phyloP scores from a whole-genome alignment of 2,797 vertebrate genomes.

The Mormyrops boulengeri region DNA sequence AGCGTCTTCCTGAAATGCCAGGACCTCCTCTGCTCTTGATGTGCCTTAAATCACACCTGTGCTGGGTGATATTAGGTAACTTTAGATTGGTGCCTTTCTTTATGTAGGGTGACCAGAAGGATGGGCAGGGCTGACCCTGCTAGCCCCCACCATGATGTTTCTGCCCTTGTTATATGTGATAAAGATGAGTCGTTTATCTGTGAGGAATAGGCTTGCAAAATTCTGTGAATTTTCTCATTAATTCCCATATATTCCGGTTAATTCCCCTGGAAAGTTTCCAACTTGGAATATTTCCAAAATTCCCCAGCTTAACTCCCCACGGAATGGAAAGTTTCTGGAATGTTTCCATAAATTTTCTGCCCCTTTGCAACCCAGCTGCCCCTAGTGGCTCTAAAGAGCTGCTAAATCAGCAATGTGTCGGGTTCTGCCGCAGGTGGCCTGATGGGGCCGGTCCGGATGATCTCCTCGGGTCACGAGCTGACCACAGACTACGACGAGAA shows the following conservation, averaged over 20 bases:
- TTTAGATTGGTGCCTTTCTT: not conserved
- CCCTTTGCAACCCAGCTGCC: not conserved
- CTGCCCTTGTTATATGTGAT: not conserved
- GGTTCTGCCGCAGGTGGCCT: conserved; percentile 71
- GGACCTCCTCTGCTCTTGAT: not conserved
- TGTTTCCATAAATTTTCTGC: not conserved
- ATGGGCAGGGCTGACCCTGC: not conserved
- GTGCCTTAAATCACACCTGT: not conserved
- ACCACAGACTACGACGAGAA: conserved; percentile 98
- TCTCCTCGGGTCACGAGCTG: conserved; percentile 94
- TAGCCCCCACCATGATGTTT: not conserved
- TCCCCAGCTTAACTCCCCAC: not conserved
- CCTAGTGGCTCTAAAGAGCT: not conserved
- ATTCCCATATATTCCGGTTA: not conserved
- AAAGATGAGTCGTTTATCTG: not conserved
- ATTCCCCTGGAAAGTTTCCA: not conserved
- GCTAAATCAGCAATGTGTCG: not conserved
- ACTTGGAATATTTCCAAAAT: not conserved
- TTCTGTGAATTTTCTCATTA: not conserved
- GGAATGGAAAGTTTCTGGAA: not conserved
- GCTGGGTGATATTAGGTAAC: not conserved
- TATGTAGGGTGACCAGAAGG: not conserved
- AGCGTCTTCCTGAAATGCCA: not conserved
- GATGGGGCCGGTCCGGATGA: conserved; percentile 98
- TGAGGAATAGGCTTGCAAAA: not conserved